phyloP scores from a whole-genome alignment of 1,140 invertebrate genomes.

The Manduca sexta region DNA sequence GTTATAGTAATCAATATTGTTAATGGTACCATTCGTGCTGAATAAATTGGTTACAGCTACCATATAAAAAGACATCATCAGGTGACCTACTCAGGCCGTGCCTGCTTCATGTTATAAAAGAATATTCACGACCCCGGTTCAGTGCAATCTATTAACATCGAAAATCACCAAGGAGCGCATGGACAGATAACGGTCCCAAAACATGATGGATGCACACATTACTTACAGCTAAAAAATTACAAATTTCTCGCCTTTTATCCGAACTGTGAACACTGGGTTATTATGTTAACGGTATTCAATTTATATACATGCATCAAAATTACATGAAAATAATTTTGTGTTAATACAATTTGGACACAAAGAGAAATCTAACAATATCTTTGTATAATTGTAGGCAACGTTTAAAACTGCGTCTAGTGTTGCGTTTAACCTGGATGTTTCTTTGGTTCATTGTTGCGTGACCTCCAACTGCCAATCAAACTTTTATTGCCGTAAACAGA shows the following conservation, averaged over 20 bases:
- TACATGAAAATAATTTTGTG: neutral
- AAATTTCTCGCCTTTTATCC: conserved; percentile 42
- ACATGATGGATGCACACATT: neutral
- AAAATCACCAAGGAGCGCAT: neutral
- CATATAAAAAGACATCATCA: too few species aligned
- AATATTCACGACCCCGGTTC: too few species aligned
- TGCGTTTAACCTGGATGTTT: neutral
- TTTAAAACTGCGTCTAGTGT: neutral
- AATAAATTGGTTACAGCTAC: too few species aligned
- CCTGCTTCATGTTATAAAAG: too few species aligned
- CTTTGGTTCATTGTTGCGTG: neutral
- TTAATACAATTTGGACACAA: neutral
- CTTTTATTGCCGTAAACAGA: conserved; percentile 6
- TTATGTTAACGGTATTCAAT: conserved; percentile 44
- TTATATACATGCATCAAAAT: conserved; percentile 14
- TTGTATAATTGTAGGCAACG: neutral
- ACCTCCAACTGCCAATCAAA: conserved; percentile 9
- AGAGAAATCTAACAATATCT: neutral
- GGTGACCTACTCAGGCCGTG: too few species aligned
- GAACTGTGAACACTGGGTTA: conserved; percentile 23
- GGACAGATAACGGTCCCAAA: neutral
- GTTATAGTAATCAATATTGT: too few species aligned
- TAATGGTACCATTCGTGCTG: too few species aligned
- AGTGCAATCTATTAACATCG: neutral
- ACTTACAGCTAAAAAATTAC: conserved; percentile 28